Base-by-base conservation (phyloP, 2,888 invertebrate genomes). In the Cheilosia vernalis region DNA sequence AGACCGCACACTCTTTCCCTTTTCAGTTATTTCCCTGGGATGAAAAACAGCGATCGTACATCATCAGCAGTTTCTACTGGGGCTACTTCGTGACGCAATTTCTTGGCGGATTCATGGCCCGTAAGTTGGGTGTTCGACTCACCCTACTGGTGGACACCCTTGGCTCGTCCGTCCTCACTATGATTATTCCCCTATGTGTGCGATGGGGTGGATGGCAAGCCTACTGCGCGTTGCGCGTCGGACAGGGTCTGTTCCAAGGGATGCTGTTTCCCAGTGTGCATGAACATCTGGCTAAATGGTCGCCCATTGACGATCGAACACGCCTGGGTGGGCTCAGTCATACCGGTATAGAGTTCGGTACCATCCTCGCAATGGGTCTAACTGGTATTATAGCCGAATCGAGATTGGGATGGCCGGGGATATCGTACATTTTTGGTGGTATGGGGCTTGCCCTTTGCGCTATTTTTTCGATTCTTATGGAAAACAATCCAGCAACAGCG, bases 61-160 rank as follows among this genome's bases (percentile, higher is more conserved):
- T 96, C 37, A 91, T 96, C 4, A 95, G 96, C 1, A 95, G 96
- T 0, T 96, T 96, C 92, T 96, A 96, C 90, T 95, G 96, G 95
- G 96, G 96, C 2, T 96, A 96, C 89, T 93, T 95, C 2, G 79
- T 95, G 15, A 93, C 93, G 85, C 92, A 94, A 87, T 91, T 95
- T 21, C 94, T 95, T 0, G 94, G 94, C 0, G 96, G 96, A 0
- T 94, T 95, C 88, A 90, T 97, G 33, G 95, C 95, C 0, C 95
- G 95, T 78, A 93, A 93, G 15, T 94, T 95, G 89, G 96, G 97
- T 0, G 95, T 95, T 0, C 94, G 95, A 72, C 92, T 93, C 33
- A 91, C 96, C 0, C 91, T 95, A 37, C 91, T 93, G 0, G 89
- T 92, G 0, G 94, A 95, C 0, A 91, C 95, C 0, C 37, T 89